Evolutionary conservation across 1,140 invertebrate genomes (phyloP).

Genomic region (Micrasema minimum): DNA sequence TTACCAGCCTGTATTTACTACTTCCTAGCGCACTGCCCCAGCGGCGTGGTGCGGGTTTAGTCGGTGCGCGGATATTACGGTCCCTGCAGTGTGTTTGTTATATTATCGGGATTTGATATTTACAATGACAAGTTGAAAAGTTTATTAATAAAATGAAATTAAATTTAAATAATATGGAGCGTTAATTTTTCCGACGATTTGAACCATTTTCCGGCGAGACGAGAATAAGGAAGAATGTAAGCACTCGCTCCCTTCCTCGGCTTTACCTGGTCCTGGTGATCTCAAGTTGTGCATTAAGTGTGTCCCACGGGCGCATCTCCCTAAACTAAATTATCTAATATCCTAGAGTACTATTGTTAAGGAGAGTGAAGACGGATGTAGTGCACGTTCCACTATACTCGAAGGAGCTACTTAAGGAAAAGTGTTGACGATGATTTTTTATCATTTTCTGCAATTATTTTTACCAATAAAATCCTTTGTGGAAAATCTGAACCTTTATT

Average conservation of each 20-base stretch:
- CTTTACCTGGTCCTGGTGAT: conserved; percentile 12
- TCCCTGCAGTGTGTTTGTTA: conserved; percentile 45
- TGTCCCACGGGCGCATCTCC: background rate
- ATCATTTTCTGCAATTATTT: conserved; percentile 37
- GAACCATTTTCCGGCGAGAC: background rate
- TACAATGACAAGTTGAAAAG: conserved; percentile 36
- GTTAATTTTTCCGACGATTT: conserved; percentile 24
- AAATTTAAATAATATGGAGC: conserved; percentile 39
- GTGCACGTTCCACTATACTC: too few species aligned
- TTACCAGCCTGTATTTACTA: conserved; percentile 20
- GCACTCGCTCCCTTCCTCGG: background rate
- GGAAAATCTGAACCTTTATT: conserved; percentile 38
- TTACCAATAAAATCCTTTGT: conserved; percentile 38
- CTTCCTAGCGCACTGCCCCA: background rate
- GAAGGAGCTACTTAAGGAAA: conserved; percentile 16
- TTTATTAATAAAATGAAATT: conserved; percentile 46
- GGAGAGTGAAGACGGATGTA: background rate
- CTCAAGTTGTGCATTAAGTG: conserved; percentile 35
- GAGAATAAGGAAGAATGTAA: background rate
- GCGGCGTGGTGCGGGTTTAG: background rate
- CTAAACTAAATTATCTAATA: conserved; percentile 28
- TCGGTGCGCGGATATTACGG: background rate
- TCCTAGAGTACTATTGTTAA: conserved; percentile 35
- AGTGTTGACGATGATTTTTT: conserved; percentile 9
- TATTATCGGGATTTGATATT: conserved; percentile 50